Evolutionary conservation across 2,797 vertebrate species (phyloP).

Genomic region (Oreochromis mossambicus): DNA sequence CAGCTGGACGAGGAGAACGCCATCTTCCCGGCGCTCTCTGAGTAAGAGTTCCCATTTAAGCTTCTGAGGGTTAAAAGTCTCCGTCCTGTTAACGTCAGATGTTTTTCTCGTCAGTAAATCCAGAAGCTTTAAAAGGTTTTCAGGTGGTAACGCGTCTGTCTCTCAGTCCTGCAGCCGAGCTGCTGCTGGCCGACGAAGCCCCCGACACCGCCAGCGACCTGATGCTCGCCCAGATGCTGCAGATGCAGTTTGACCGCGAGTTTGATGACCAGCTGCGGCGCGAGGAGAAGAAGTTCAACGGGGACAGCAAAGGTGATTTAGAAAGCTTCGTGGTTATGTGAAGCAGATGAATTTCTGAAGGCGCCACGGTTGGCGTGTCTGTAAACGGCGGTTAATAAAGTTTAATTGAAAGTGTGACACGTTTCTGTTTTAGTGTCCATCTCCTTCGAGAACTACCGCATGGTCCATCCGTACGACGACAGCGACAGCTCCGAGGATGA

Average conservation of each 20-base stretch:
- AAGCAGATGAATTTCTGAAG: background rate
- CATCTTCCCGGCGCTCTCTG: slow-evolving; percentile 64
- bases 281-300: slow-evolving; percentile 95
- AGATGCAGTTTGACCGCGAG: slow-evolving; percentile 95
- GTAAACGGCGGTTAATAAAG: background rate
- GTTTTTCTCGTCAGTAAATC: background rate
- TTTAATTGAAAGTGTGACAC: background rate
- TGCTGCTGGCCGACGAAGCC: slow-evolving; percentile 71
- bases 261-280: slow-evolving; percentile 90
- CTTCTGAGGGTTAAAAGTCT: background rate
- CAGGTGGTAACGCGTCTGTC: rapidly evolving
- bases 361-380: background rate
- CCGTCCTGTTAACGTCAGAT: rapidly evolving
- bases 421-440: slow-evolving; percentile 82
- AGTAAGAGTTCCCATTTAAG: slow-evolving; percentile 69
- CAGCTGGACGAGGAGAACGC: slow-evolving; percentile 86
- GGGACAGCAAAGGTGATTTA: slow-evolving; percentile 90
- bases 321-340: background rate
- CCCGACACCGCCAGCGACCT: slow-evolving; percentile 88
- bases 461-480: slow-evolving; percentile 90
- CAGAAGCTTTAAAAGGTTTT: rapidly evolving
- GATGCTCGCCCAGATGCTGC: slow-evolving; percentile 95
- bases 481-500: slow-evolving; percentile 97
- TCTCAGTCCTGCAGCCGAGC: slow-evolving; percentile 70
- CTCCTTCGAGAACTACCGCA: slow-evolving; percentile 97